Base-by-base conservation (phyloP, 2,113 vertebrate species). In the Ameiurus melas region DNA sequence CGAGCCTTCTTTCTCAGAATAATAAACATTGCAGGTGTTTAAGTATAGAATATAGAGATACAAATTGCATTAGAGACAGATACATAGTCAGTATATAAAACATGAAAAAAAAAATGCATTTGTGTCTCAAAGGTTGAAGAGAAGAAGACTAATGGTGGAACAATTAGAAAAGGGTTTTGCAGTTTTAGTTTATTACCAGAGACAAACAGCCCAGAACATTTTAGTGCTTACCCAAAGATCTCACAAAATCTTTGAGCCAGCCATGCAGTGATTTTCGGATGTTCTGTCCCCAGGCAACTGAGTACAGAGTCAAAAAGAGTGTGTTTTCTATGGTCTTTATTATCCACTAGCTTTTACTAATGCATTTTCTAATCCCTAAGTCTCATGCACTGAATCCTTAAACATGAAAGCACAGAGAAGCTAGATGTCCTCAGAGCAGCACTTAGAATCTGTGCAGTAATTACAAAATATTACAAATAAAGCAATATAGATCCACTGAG, bases 211-310 rank as follows among this genome's bases (percentile, higher is more conserved):
- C 58, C 57, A 51, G 30, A 85, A 66, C 47, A 64, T 83, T 81
- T 88, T 6, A 75, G 73, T 20, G 60, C 89, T 60, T 88, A 77
- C 78, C 80, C 62, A 80, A 71, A 85, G 51, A 71, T 60, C 55
- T 71, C 53, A 58, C 43, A 89, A 88, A 88, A 86, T 55, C 87
- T 64, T 81, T 81, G 60, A 75, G 62, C 62, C 55, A 82, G 87
- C 70, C 89, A 73, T 90, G 25, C 55, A 62, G 33, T 57, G 83
- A 85, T 87, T 58, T 64, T 33, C 12, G 33, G 60, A 71, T 73
- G 39, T 82, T 79, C 87, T 83, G 55, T 57, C 60, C 79, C 43
- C 84, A 86, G 62, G 78, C 87, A 83, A 84, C 55, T 83, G 66
- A 68, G 70, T 71, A 51, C 13, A 55, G 20, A 83, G 86, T 79